These are phyloP conservation scores for Gnathonemus echidnorhynchus DNA, from an alignment of 2,113 vertebrate species.

Conservation along the genomic window DNA sequence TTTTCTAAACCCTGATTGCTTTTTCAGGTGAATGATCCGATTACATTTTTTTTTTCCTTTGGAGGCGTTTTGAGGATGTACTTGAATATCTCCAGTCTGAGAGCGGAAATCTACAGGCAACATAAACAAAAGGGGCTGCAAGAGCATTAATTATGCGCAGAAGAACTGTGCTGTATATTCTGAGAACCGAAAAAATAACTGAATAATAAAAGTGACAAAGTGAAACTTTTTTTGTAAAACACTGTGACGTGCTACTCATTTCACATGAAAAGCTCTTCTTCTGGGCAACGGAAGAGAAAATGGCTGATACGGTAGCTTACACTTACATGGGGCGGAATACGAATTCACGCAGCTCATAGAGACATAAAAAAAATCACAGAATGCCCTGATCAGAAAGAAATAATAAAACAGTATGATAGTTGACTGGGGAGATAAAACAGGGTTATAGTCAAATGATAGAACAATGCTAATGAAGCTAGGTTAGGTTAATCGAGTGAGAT, in stretches of 20 bases:
- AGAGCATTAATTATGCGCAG: background rate
- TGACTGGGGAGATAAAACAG: background rate
- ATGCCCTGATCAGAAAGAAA: background rate
- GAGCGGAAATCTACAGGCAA: slow-evolving; percentile 20
- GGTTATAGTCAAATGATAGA: background rate
- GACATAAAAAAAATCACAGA: background rate
- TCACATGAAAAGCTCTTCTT: background rate
- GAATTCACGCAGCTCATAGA: background rate
- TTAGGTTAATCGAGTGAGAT: background rate
- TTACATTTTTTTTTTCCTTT: slow-evolving; percentile 17
- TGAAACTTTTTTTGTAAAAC: background rate
- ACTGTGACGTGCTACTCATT: background rate
- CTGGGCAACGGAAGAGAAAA: background rate
- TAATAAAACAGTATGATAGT: background rate
- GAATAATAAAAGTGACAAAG: background rate
- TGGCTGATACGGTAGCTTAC: background rate
- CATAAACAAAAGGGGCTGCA: slow-evolving; percentile 3
- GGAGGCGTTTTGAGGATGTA: slow-evolving; percentile 5
- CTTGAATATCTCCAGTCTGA: slow-evolving; percentile 25
- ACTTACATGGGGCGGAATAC: background rate
- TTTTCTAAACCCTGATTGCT: slow-evolving; percentile 9
- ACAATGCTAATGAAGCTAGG: background rate
- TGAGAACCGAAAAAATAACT: slow-evolving; percentile 10
- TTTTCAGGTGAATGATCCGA: slow-evolving; percentile 28
- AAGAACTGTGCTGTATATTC: background rate